These are phyloP conservation scores for Hycleus cichorii DNA, from an alignment of 1,140 invertebrate species.

Conservation along the genomic window DNA sequence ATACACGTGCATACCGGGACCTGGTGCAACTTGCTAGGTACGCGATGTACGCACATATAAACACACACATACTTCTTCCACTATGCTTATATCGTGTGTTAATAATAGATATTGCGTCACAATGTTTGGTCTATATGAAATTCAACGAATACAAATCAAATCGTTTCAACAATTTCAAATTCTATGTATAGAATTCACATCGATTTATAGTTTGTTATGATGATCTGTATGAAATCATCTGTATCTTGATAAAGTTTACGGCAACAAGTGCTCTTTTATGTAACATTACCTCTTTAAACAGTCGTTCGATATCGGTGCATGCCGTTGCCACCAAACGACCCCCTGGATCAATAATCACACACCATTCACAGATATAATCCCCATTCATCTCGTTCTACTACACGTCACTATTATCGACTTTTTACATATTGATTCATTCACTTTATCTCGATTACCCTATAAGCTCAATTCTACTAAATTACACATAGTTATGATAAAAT, in stretches of 20 bases:
- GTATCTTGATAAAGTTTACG: not conserved
- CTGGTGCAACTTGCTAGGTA: not conserved
- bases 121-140: slow-evolving; percentile 27
- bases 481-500: too few relatives aligned
- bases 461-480: too few relatives aligned
- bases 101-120: slow-evolving; percentile 32
- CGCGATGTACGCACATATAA: not conserved
- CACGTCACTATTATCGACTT: not conserved
- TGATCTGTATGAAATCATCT: too few relatives aligned
- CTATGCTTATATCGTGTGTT: not conserved
- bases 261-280: slow-evolving; percentile 5
- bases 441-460: too few relatives aligned
- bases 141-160: slow-evolving; percentile 11
- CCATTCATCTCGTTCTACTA: slow-evolving; percentile 12
- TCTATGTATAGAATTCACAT: not conserved
- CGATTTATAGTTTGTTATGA: not conserved
- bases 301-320: slow-evolving; percentile 13
- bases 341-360: slow-evolving; percentile 19
- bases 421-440: too few relatives aligned
- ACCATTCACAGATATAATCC: slow-evolving; percentile 7
- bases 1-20: not conserved
- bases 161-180: too few relatives aligned
- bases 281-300: not conserved
- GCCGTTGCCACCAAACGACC: not conserved
- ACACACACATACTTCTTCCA: not conserved